A percentile compares a stretch with the other conserved stretches of the same genome.
These are phyloP conservation scores for Collichthys lucidus DNA, from an alignment of 2,113 vertebrate genomes.

Conservation along the genomic window DNA sequence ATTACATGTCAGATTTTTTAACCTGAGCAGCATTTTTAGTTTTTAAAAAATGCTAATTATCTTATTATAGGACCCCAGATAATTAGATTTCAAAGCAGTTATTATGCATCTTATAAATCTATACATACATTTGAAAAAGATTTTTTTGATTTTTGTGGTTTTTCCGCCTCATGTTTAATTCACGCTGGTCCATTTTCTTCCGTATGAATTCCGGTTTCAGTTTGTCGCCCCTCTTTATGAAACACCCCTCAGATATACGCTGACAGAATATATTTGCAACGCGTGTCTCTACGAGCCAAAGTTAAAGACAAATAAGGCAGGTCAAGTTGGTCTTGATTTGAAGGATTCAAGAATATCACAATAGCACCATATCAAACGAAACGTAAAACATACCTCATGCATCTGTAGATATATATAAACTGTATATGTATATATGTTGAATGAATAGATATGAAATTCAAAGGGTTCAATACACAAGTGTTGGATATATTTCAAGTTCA, in stretches of 20 bases:
- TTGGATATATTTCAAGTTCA: slow-evolving; percentile 67
- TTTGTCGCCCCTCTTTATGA: background rate
- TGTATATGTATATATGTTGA: slow-evolving; percentile 52
- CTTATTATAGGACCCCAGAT: background rate
- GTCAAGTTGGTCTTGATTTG: slow-evolving; percentile 62
- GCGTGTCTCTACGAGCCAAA: slow-evolving; percentile 41
- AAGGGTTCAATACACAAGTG: slow-evolving; percentile 66
- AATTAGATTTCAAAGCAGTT: background rate
- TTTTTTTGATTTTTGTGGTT: background rate
- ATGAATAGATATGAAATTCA: slow-evolving; percentile 65
- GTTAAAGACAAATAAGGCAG: slow-evolving; percentile 54
- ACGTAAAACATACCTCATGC: slow-evolving; percentile 76
- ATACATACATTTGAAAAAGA: background rate
- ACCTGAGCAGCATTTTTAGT: background rate
- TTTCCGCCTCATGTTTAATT: background rate
- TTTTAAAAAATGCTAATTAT: background rate
- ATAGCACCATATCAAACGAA: slow-evolving; percentile 83
- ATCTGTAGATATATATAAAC: slow-evolving; percentile 66
- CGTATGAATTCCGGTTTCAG: background rate
- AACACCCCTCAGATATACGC: slow-evolving; percentile 18
- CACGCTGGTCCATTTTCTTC: background rate
- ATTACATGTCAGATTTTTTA: background rate
- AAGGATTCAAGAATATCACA: slow-evolving; percentile 60
- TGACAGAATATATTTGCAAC: background rate
- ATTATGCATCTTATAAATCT: background rate